Percentiles rank a stretch among this genome's conserved stretches.
These are phyloP conservation scores for Papilio machaon DNA, from an alignment of 1,140 invertebrate species.

Conservation along the genomic window DNA sequence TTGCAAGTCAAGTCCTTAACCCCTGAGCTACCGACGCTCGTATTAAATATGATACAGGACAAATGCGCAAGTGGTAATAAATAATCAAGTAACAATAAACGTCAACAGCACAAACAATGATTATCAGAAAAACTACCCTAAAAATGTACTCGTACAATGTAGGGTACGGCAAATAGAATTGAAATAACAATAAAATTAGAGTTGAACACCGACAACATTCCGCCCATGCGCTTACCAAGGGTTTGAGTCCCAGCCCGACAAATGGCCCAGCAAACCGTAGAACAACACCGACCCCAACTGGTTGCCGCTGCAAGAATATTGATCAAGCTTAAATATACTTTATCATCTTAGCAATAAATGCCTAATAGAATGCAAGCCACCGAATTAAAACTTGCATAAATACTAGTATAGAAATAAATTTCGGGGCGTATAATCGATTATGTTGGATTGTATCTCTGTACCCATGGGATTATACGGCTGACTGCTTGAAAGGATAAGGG, in stretches of 20 bases:
- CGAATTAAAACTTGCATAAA: conserved; percentile 13
- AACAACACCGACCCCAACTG: conserved; percentile 38
- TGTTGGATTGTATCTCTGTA: conserved; percentile 69
- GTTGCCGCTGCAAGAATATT: conserved; percentile 5
- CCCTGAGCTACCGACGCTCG: too few relatives aligned
- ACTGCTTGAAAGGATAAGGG: conserved; percentile 56
- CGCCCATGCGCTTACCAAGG: conserved; percentile 66
- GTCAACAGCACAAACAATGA: conserved; percentile 64
- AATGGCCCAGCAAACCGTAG: conserved; percentile 70
- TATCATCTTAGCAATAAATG: conserved; percentile 31
- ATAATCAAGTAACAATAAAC: conserved; percentile 60
- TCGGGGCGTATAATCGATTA: conserved; percentile 75
- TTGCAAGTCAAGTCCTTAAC: too few relatives aligned
- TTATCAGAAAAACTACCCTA: conserved; percentile 54
- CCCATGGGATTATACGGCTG: conserved; percentile 58
- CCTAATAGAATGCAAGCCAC: not conserved
- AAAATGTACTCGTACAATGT: conserved; percentile 50
- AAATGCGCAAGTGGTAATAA: conserved; percentile 46
- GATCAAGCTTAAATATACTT: conserved; percentile 46
- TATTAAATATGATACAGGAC: not conserved
- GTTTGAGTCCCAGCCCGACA: conserved; percentile 52
- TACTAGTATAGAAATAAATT: conserved; percentile 61
- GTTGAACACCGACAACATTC: conserved; percentile 66
- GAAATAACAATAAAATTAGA: conserved; percentile 78
- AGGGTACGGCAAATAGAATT: conserved; percentile 65